Base-by-base conservation (phyloP, 2,888 invertebrate genomes). In the Limenitis camilla region DNA sequence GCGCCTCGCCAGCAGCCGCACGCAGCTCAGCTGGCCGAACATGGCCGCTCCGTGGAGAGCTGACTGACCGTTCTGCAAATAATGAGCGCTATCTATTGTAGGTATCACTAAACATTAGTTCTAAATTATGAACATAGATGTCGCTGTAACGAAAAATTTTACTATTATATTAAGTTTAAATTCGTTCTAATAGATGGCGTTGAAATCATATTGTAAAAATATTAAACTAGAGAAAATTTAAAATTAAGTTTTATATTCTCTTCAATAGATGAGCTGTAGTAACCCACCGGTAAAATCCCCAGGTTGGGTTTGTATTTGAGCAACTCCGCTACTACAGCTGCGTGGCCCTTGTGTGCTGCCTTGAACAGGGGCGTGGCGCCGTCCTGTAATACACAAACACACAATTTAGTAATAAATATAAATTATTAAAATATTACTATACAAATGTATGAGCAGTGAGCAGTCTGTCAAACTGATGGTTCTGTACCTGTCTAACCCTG, bases 331-430 rank as follows among this genome's bases (percentile, higher is more conserved):
- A 96, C 93, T 3, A 97, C 97, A 7, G 94, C 93, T 3, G 93
- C 90, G 78, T 96, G 96, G 0, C 97, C 97, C 85, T 98, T 98
- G 80, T 98, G 97, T 33, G 96, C 93, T 33, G 97, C 97, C 80
- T 98, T 98, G 81, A 97, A 97, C 56, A 98, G 84, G 1, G 97
- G 94, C 1, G 97, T 97, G 35, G 97, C 97, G 40, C 97, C 97
- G 83, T 97, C 96, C 95, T 96, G 78, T 0, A n/a, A n/a, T n/a
- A n/a, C n/a, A n/a, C n/a, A n/a, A n/a, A n/a, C n/a, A n/a, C n/a
- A n/a, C n/a, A n/a, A n/a, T n/a, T n/a, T n/a, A n/a, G n/a, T n/a
- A n/a, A n/a, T n/a, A n/a, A n/a, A n/a, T n/a, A n/a, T n/a, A n/a
- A n/a, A n/a, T n/a, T n/a, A n/a, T n/a, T n/a, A n/a, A n/a, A n/a